phyloP scores from a whole-genome alignment of 2,113 vertebrate genomes.

The Xenopus laevis region DNA sequence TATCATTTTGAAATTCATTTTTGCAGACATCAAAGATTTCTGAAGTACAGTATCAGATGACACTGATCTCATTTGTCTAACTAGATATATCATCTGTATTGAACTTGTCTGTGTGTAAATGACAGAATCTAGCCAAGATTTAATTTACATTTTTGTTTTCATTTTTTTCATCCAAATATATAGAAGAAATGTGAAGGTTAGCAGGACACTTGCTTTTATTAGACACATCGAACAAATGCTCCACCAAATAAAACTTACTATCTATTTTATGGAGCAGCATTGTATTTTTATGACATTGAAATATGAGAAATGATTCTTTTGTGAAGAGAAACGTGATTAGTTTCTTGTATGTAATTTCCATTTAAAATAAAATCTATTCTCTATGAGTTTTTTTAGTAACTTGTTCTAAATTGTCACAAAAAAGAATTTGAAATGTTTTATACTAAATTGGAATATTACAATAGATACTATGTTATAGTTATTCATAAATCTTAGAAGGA shows the following conservation, averaged over 20 bases:
- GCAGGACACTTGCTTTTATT: too few relatives aligned
- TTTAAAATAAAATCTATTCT: too few relatives aligned
- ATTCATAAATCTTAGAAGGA: too few relatives aligned
- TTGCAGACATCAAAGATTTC: constrained; percentile 62
- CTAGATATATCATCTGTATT: constrained; percentile 77
- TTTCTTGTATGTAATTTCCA: too few relatives aligned
- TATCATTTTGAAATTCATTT: constrained; percentile 41
- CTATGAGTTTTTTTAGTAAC: too few relatives aligned
- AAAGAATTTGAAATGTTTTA: too few relatives aligned
- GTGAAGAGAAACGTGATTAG: too few relatives aligned
- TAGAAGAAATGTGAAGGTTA: constrained; percentile 66
- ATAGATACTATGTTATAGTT: too few relatives aligned
- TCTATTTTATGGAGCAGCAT: constrained; percentile 47
- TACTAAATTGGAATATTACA: too few relatives aligned
- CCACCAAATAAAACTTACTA: constrained; percentile 26
- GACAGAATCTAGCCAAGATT: constrained; percentile 70
- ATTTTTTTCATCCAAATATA: constrained; percentile 56
- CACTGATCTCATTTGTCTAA: constrained; percentile 80
- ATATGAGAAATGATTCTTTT: constrained; percentile 31
- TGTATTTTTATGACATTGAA: constrained; percentile 52
- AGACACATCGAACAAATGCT: constrained; percentile 43
- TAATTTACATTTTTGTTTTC: constrained; percentile 67
- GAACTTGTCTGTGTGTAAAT: constrained; percentile 66
- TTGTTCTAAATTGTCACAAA: too few relatives aligned
- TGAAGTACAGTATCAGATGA: constrained; percentile 63